A percentile compares a stretch with the other conserved stretches of the same genome.
phyloP scores from a whole-genome alignment of 2,113 vertebrate species.

The Fulmarus glacialis region DNA sequence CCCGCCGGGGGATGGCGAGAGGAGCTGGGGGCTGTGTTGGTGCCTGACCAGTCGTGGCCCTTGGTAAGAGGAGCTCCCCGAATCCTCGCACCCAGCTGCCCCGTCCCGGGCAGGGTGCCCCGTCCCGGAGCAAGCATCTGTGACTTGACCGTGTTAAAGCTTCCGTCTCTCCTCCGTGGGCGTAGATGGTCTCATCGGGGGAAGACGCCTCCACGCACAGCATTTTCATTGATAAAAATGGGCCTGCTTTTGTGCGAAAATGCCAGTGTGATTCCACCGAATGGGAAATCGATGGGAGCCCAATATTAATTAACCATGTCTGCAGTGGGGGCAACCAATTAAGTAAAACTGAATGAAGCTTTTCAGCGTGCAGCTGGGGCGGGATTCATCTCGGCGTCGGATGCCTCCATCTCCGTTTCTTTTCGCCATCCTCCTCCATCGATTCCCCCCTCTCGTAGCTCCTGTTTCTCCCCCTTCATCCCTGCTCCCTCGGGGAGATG shows the following conservation, averaged over 20 bases:
- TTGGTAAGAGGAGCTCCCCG: accelerated
- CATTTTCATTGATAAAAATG: neutral
- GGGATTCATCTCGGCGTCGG: neutral
- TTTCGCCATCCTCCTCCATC: neutral
- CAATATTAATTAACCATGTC: slow-evolving; percentile 58
- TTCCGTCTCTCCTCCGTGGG: accelerated
- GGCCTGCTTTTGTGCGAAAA: neutral
- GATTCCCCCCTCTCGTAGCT: neutral
- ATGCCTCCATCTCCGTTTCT: neutral
- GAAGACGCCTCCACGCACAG: accelerated
- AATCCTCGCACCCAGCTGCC: accelerated
- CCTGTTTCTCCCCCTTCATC: neutral
- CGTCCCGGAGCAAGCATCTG: accelerated
- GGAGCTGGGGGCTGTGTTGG: neutral
- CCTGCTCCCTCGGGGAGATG: neutral
- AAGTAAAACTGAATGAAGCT: neutral
- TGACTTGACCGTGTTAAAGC: accelerated
- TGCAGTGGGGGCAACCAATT: neutral
- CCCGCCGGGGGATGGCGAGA: accelerated
- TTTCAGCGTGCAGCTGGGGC: neutral
- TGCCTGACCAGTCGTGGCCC: neutral
- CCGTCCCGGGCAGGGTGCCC: accelerated
- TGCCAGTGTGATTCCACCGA: neutral
- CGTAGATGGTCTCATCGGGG: accelerated
- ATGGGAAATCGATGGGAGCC: slow-evolving; percentile 61